Base-by-base conservation (phyloP, 2,888 invertebrate genomes). In the Hedya salicella region DNA sequence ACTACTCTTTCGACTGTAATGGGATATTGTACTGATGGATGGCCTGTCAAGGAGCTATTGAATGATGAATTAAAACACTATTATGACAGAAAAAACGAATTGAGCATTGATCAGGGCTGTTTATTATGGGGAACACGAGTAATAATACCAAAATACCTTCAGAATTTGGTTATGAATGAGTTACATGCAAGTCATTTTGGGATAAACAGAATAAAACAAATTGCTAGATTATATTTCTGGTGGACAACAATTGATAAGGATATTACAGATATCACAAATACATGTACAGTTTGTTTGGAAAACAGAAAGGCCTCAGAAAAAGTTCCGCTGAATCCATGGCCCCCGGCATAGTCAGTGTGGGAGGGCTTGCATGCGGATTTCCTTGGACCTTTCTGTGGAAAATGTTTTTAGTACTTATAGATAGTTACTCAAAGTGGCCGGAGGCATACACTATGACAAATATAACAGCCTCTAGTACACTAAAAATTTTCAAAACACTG, bases 141-240 rank as follows among this genome's bases (percentile, higher is more conserved):
- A 8, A 19, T 68, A 5, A 62, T 70, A n/a, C 70, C 70, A 6
- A 30, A 36, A 39, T 6, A 13, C 6, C 32, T 64, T 19, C 60
- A 61, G 36, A 48, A 53, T 11, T 9, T 19, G 19, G 56, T 69
- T n/a, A 30, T 70, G 21, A 53, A 62, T 40, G 52, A 59, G 1
- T 36, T 70, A 46, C 70, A 70, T 63, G 67, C 67, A 5, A 53
- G 54, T 6, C 70, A 69, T 53, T 44, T 54, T 54, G 70, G 70
- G 3, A 62, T 69, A 11, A 59, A 17, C 9, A 46, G 57, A 17
- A 63, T 66, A 14, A 53, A 68, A 25, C 9, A 60, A 14, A 40
- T 64, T 11, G 49, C 64, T 6, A 61, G 68, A 30, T 46, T 48
- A 11, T 68, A 68, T 48, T 53, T 54, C 11, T 68, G 64, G 64